Percentiles rank a stretch among this genome's conserved stretches.
These are phyloP conservation scores for Coturnix japonica DNA, from an alignment of 2,113 vertebrate species.

Conservation along the genomic window DNA sequence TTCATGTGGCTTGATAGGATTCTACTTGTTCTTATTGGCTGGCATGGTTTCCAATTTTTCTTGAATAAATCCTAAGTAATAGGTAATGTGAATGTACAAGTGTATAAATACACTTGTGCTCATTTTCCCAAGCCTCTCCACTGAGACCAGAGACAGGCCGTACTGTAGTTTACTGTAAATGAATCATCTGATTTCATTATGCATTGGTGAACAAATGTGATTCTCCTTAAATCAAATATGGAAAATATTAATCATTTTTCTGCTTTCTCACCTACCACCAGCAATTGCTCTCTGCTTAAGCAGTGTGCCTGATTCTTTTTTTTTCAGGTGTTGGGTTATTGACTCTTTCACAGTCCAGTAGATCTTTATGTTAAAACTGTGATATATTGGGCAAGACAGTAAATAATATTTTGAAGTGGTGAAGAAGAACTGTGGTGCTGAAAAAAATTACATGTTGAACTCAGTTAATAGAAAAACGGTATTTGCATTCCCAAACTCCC, in stretches of 20 bases:
- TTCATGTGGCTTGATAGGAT: not conserved
- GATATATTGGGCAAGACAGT: not conserved
- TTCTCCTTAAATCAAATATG: not conserved
- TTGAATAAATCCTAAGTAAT: not conserved
- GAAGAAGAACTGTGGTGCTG: not conserved
- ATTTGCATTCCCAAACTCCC: not conserved
- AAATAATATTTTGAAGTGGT: not conserved
- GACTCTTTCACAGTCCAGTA: not conserved
- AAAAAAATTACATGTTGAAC: not conserved
- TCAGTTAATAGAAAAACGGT: not conserved
- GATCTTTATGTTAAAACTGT: not conserved
- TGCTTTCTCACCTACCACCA: not conserved
- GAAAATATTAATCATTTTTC: not conserved
- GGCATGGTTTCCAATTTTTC: not conserved
- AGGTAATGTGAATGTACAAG: not conserved
- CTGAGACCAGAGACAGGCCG: not conserved
- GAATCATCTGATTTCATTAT: not conserved
- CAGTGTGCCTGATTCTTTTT: not conserved
- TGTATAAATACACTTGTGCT: not conserved
- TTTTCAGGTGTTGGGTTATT: not conserved
- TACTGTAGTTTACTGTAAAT: not conserved
- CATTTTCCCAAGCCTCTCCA: not conserved
- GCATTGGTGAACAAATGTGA: not conserved
- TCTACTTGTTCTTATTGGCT: not conserved
- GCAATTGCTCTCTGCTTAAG: not conserved